Base-by-base conservation (phyloP, 2,888 invertebrate species). In the Caenorhabditis doughertyi region DNA sequence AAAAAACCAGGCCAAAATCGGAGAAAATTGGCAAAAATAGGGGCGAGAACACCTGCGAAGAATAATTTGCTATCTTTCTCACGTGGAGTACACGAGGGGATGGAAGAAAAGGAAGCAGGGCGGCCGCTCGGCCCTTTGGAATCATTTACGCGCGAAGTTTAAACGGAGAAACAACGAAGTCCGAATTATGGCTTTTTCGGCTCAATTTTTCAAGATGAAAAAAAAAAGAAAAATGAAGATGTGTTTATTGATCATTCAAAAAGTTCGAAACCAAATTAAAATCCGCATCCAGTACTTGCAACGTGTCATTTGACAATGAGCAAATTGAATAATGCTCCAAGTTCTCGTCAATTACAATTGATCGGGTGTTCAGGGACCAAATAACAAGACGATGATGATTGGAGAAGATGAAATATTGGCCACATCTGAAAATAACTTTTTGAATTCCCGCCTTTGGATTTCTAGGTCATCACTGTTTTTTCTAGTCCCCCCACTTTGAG, bases 331-430 rank as follows among this genome's bases (percentile, higher is more conserved):
- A 62, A 18, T 73, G 74, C 16, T 55, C 47, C 35, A 79, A n/a
- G 3, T 23, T 49, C 13, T 67, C 64, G 42, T 83, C 79, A 35
- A 79, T 44, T 1, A 67, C 67, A 13, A 64, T 47, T 11, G 68
- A 64, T 2, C 60, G 55, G 3, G 64, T 79, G n/a, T 32, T 62
- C 23, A 51, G 13, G 0, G 79, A 79, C 83, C 83, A 83, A 16
- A 83, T 55, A 25, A 79, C 25, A 1, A 83, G 51, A n/a, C 79
- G 83, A 16, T 49, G 64, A 21, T 27, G 29, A 18, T 83, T 51
- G 42, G 79, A 79, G 60, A 83, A 83, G 16, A 74, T 51, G 47
- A 83, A 74, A 21, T 64, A 79, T 7, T 18, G 58, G 16, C 83
- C 83, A 29, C 79, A 79, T 83, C 74, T 82, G 72, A 13, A 68